Conservation (phyloP, 2,797 vertebrate genomes). For the Helostoma temminkii region DNA sequence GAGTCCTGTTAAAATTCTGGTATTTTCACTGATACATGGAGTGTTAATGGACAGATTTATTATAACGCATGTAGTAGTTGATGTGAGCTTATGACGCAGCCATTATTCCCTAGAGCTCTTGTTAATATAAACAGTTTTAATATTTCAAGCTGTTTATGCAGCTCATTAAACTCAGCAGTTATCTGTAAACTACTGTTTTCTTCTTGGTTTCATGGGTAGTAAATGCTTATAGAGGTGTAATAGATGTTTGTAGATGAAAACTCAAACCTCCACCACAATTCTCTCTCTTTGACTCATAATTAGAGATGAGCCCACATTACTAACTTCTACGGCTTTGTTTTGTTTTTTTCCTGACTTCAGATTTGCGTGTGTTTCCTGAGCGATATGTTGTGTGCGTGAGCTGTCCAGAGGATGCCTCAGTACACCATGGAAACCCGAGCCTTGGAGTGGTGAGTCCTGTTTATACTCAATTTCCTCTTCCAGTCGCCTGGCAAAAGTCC, state of each 20-base stretch:
- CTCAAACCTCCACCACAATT: slow-evolving; percentile 65
- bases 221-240: slow-evolving; percentile 48
- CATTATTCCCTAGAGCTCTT: slow-evolving; percentile 32
- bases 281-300: slow-evolving; percentile 65
- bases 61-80: slow-evolving; percentile 27
- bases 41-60: slow-evolving; percentile 14
- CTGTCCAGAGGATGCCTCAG: slow-evolving; percentile 82
- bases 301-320: slow-evolving; percentile 71
- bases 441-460: slow-evolving; percentile 81
- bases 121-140: slow-evolving; percentile 54
- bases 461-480: slow-evolving; percentile 83
- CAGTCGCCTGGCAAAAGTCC: slow-evolving; percentile 77
- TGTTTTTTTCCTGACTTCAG: slow-evolving; percentile 79
- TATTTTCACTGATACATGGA: not conserved
- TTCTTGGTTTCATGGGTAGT: slow-evolving; percentile 57
- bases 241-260: slow-evolving; percentile 62
- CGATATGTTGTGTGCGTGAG: slow-evolving; percentile 91
- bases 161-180: slow-evolving; percentile 65
- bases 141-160: slow-evolving; percentile 63
- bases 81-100: slow-evolving; percentile 49
- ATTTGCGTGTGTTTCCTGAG: slow-evolving; percentile 92
- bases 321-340: slow-evolving; percentile 68
- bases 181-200: slow-evolving; percentile 68
- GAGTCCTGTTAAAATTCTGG: not conserved
- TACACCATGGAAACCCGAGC: slow-evolving; percentile 77